Conservation (phyloP, 2,113 vertebrate genomes). For the Gobiocypris rarus region DNA sequence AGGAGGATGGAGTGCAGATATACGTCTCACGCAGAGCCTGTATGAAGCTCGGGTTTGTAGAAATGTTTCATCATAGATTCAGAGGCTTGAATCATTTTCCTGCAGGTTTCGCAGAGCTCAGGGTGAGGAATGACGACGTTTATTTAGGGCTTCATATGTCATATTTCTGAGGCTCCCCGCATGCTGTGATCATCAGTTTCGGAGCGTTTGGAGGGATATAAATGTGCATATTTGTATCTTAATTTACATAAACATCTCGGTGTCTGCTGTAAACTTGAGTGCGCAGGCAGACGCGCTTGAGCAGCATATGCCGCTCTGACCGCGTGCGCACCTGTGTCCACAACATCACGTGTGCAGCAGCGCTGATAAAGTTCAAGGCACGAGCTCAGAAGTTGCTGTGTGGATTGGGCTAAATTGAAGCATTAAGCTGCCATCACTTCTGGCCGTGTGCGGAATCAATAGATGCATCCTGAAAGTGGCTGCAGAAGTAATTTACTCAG, state of each 20-base stretch:
- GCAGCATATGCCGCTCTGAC: not conserved
- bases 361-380: conserved; percentile 11
- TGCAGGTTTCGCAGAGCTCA: conserved; percentile 19
- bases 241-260: conserved; percentile 31
- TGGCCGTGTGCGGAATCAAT: conserved; percentile 40
- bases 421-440: conserved; percentile 35
- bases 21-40: not conserved
- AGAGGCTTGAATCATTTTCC: conserved; percentile 31
- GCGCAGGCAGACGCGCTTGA: no score
- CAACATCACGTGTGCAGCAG: not conserved
- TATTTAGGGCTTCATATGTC: conserved; percentile 34
- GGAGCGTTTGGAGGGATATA: not conserved
- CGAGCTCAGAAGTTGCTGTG: not conserved
- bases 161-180: not conserved
- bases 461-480: conserved; percentile 28
- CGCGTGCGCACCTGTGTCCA: not conserved
- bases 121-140: conserved; percentile 28
- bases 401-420: conserved; percentile 35
- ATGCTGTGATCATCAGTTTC: conserved; percentile 40
- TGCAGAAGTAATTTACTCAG: conserved; percentile 34
- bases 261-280: not conserved
- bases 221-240: conserved; percentile 25
- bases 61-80: conserved; percentile 40
- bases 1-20: conserved; percentile 21
- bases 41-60: not conserved